These are phyloP conservation scores for Poliocrania exsul DNA, from an alignment of 2,797 vertebrate species.

Conservation along the genomic window DNA sequence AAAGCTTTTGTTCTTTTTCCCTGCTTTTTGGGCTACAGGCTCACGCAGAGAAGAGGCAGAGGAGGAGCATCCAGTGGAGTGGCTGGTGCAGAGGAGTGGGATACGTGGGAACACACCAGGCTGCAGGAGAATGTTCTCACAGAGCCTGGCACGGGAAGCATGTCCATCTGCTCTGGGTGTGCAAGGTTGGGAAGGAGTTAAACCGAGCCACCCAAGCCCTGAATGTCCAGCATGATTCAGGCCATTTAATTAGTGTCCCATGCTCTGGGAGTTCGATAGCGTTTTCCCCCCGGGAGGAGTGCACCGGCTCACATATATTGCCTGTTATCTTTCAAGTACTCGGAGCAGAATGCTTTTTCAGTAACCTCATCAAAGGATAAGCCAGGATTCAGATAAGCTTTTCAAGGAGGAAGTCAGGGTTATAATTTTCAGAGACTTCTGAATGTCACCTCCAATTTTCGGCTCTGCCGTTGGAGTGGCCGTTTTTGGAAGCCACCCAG, in stretches of 20 bases:
- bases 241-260: constrained; percentile 66
- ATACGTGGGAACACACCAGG: background rate
- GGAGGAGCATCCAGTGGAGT: rapidly evolving
- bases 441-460: constrained; percentile 86
- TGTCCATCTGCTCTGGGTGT: background rate
- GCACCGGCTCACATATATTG: constrained; percentile 46
- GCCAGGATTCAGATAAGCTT: constrained; percentile 83
- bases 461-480: constrained; percentile 71
- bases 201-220: background rate
- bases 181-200: background rate
- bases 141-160: rapidly evolving
- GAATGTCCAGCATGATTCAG: constrained; percentile 22
- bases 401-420: constrained; percentile 81
- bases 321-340: constrained; percentile 78
- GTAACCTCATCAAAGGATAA: constrained; percentile 84
- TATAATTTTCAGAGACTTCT: constrained; percentile 85
- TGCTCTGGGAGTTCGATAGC: constrained; percentile 34
- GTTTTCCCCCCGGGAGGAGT: constrained; percentile 64
- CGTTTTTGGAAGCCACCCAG: constrained; percentile 70
- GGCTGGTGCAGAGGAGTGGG: rapidly evolving
- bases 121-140: rapidly evolving
- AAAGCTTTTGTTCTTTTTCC: background rate
- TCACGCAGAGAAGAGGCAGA: background rate
- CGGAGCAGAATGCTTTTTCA: constrained; percentile 72
- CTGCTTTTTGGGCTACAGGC: background rate